Evolutionary conservation across 2,797 vertebrate species (phyloP), one percentile per base, ranked within the genome.

Genomic region (Arvicola amphibius): DNA sequence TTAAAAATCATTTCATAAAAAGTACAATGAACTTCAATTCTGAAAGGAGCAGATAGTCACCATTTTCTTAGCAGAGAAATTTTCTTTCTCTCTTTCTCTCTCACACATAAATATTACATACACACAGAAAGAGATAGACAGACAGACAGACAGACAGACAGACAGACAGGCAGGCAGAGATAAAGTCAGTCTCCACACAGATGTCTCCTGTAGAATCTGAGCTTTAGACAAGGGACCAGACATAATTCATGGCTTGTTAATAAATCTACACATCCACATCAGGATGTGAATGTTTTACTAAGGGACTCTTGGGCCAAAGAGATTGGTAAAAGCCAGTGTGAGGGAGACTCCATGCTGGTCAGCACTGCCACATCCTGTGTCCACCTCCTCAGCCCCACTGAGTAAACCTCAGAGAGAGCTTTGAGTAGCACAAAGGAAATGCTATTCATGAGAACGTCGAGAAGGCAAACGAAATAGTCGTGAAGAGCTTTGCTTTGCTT

Each of bases 401-500:
- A 2, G 0, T 6, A 69, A n/a, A 69, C 61, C 81, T 95, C 79
- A 90, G 74, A 74, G 73, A 85, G 73, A 73, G 67, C 23, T 91
- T 69, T 25, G 3, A 34, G 23, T 76, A 56, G 87, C 79, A 77
- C 87, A 69, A 77, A 88, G 88, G 87, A 90, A 89, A 79, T 51
- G 16, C 43, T 91, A 37, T 59, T 96, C 92, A 71, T 80, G 90
- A 92, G 77, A 74, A 79, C 5, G 37, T 43, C 43, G 86, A 79
- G 69, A 40, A 53, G 27, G 74, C 63, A 63, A 78, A 53, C 61
- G 16, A 77, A 81, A 53, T 21, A 4, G 34, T 51, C 48, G 92
- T 79, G 21, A 78, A 81, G 67, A 76, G 59, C 37, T 85, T 94
- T 80, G 65, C 71, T 91, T 90, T 88, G 91, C 88, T 83, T 89